A percentile compares a stretch with the other conserved stretches of the same genome.
Conservation (phyloP, 2,888 invertebrate genomes). For the Cecidostiba fungosa region DNA sequence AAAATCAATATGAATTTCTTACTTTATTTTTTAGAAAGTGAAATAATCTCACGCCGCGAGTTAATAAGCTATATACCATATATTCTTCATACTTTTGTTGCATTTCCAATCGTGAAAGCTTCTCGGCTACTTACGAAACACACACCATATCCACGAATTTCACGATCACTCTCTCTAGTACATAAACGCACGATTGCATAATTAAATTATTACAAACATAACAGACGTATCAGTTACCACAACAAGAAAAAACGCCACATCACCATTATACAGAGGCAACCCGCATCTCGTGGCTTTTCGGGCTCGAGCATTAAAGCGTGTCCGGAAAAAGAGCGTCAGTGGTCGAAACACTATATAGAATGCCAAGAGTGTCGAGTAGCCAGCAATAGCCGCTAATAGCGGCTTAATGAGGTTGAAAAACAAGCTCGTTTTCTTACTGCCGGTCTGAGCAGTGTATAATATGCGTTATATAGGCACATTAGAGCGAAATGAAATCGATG, state of each 20-base stretch:
- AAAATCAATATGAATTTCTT: background rate
- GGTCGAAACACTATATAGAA: conserved; percentile 16
- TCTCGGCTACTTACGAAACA: background rate
- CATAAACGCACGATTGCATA: background rate
- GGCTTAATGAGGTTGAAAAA: conserved; percentile 50
- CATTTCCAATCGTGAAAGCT: background rate
- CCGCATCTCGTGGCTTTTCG: background rate
- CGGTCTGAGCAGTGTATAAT: background rate
- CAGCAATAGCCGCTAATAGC: conserved; percentile 26
- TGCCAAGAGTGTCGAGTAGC: background rate
- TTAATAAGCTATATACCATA: background rate
- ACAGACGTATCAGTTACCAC: too few relatives aligned
- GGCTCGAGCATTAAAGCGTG: background rate
- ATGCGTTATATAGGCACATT: background rate
- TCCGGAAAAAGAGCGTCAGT: background rate
- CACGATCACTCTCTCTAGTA: background rate
- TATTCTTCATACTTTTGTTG: background rate
- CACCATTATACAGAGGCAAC: background rate
- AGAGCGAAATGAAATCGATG: conserved; percentile 24
- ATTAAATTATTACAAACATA: background rate
- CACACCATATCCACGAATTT: background rate
- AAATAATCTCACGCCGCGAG: background rate
- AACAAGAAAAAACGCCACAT: background rate
- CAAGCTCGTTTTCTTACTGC: conserved; percentile 38
- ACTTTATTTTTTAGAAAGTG: background rate